Evolutionary conservation across 1,140 invertebrate genomes (phyloP), one percentile per base, ranked within the genome.

Genomic region (Drosophila pallidifrons): DNA sequence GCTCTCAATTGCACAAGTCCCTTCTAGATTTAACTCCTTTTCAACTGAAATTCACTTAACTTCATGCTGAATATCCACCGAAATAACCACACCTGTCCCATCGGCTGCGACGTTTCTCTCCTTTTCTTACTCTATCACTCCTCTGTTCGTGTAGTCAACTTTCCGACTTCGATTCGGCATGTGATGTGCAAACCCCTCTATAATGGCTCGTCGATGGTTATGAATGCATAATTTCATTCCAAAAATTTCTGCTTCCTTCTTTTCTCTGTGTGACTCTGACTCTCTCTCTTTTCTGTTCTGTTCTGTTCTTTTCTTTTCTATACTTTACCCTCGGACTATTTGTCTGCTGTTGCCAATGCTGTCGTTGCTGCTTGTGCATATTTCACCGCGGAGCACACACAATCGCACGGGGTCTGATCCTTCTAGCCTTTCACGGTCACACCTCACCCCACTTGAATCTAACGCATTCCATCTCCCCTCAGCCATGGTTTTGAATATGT

Each of bases 221-320:
- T 88, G 83, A 89, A 88, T 88, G 70, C 78, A 85, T 85, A 88
- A 88, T 89, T 83, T 79, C 81, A 65, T 78, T 85, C 67, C 73
- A 80, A 73, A 64, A 69, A 70, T 63, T 88, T 63, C 77, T 68
- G 66, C 60, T 81, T 78, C 61, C 65, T 64, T 45, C 66, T 51
- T 77, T 78, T 47, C 69, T 77, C 69, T 64, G 30, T 51, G 30
- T 51, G 55, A 35, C 41, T 28, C 51, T 10, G n/a, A 45, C 16
- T 13, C 13, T 20, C 54, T 25, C 51, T 10, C 68, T 60, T 61
- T 78, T 54, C 25, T 13, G 20, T 4, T 25, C 51, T 10, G 8
- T 46, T 11, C 25, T 3, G 35, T 59, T 25, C 68, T 60, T 70
- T 78, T 54, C 51, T 58, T 64, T 70, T 30, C 43, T 10, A 13